phyloP scores from a whole-genome alignment of 2,888 invertebrate genomes.

The Leucoma salicis region DNA sequence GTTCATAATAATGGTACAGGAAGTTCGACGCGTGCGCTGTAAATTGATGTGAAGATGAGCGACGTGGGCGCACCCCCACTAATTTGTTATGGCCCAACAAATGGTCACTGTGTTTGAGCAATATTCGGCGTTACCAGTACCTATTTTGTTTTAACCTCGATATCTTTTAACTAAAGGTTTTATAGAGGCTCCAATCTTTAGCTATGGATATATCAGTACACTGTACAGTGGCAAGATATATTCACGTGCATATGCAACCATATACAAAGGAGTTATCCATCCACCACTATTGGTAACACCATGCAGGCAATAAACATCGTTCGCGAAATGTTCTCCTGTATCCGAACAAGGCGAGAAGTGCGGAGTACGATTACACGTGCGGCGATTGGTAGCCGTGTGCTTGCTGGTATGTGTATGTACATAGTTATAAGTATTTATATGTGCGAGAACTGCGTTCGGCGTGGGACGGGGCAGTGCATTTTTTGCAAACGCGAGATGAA shows the following conservation, averaged over 20 bases:
- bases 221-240: constrained; percentile 6
- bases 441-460: constrained; percentile 71
- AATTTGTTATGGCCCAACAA: constrained; percentile 58
- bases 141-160: no score
- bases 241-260: constrained; percentile 11
- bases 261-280: constrained; percentile 10
- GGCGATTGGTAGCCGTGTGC: constrained; percentile 63
- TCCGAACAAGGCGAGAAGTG: constrained; percentile 59
- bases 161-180: no score
- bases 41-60: constrained; percentile 72
- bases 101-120: constrained; percentile 46
- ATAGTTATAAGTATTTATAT: constrained; percentile 40
- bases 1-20: constrained; percentile 66
- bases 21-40: constrained; percentile 71
- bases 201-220: no score
- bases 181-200: no score
- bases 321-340: constrained; percentile 54
- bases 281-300: constrained; percentile 33
- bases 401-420: constrained; percentile 52
- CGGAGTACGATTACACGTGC: constrained; percentile 61
- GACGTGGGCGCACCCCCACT: constrained; percentile 75
- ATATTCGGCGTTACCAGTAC: constrained; percentile 32
- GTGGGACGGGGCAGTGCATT: constrained; percentile 79
- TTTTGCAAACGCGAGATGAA: constrained; percentile 76
- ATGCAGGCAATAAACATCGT: constrained; percentile 53